Evolutionary conservation across 2,888 invertebrate species (phyloP).

Genomic region (Philereme transversata): DNA sequence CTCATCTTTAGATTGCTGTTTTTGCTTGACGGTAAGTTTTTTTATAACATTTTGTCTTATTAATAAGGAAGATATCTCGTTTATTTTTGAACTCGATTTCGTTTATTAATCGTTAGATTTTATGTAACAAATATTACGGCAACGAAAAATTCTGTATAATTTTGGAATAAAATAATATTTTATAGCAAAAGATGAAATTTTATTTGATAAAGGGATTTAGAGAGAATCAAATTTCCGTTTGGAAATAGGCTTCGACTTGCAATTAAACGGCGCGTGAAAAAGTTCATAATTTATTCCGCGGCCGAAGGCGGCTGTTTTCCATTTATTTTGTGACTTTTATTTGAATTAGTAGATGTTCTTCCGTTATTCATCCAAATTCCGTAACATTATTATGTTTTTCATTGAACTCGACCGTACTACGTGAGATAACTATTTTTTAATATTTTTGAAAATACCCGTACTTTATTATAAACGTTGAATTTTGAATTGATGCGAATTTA

Average conservation of each 20-base stretch:
- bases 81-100: no score
- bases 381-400: no score
- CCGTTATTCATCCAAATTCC: no score
- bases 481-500: no score
- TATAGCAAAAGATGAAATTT: constrained; percentile 5
- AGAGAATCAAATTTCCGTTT: constrained; percentile 34
- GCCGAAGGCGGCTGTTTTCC: neutral
- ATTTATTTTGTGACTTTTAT: constrained; percentile 1
- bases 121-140: neutral
- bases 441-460: no score
- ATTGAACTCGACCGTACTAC: no score
- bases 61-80: neutral
- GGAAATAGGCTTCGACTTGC: constrained; percentile 23
- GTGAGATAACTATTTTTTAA: no score
- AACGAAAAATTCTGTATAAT: neutral
- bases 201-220: constrained; percentile 21
- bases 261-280: constrained; percentile 23
- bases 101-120: neutral
- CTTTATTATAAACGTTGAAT: no score
- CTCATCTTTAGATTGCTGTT: constrained; percentile 72
- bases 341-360: neutral
- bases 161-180: constrained; percentile 5
- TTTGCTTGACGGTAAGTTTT: constrained; percentile 69
- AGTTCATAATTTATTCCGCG: constrained; percentile 9
- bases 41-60: neutral